These are phyloP conservation scores for Diceros bicornis DNA, from an alignment of 2,797 vertebrate species.

Conservation along the genomic window DNA sequence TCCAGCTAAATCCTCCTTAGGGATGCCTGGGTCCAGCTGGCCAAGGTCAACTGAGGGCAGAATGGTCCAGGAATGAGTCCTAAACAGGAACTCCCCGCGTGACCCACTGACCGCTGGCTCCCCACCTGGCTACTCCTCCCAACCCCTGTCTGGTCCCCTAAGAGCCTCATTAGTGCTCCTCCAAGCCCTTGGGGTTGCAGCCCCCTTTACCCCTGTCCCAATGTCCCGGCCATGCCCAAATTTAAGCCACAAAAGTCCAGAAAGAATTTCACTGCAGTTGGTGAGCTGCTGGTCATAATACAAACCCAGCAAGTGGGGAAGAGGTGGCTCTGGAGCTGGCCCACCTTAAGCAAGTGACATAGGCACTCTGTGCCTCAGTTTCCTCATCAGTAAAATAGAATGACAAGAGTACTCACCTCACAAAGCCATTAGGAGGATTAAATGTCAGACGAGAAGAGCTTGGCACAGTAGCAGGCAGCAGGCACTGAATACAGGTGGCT, in stretches of 20 bases:
- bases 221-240: too few relatives aligned
- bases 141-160: background rate
- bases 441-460: accelerated
- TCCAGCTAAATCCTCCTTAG: background rate
- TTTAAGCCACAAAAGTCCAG: background rate
- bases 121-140: background rate
- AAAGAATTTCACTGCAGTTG: background rate
- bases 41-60: background rate
- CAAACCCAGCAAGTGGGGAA: accelerated
- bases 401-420: background rate
- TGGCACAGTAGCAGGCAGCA: accelerated
- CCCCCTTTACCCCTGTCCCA: too few relatives aligned
- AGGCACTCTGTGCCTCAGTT: background rate
- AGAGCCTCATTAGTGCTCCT: background rate
- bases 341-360: background rate
- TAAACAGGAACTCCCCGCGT: background rate
- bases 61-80: background rate
- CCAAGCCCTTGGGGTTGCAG: background rate
- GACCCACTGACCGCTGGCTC: background rate
- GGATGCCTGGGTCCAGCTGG: background rate
- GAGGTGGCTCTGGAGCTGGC: background rate
- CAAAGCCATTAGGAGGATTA: background rate
- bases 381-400: background rate
- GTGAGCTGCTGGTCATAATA: background rate
- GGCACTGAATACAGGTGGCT: accelerated